Base-by-base conservation (phyloP, 2,888 invertebrate species). In the Calameuta idolon region DNA sequence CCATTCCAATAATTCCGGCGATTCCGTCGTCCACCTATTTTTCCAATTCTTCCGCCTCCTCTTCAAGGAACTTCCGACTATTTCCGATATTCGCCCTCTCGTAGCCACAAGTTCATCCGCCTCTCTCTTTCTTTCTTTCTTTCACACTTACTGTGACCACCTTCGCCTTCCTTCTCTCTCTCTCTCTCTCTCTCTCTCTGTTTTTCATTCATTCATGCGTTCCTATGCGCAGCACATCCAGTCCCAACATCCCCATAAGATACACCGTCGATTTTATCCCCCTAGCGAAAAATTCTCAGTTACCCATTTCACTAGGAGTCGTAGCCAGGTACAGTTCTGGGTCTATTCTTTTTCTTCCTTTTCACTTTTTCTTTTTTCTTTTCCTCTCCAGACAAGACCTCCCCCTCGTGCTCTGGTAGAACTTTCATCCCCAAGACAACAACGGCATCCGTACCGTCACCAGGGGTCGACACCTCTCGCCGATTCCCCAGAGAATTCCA, bases 401-500 rank as follows among this genome's bases (percentile, higher is more conserved):
- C 12, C 15, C 23, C 55, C 55, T 55, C 23, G 23, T 23, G 0
- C 23, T 23, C 55, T 5, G 55, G 23, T 55, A 23, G 2, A 23
- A 9, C 23, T 55, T 55, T 55, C 55, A 55, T 23, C 55, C 23
- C 55, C 55, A 9, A 55, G 55, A 55, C 55, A 55, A 55, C 55
- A 15, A 55, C 55, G 9, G 9, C 55, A 23, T 55, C 55, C 23
- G 55, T 9, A 23, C 9, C 55, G 5, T 55, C 23, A 9, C 55
- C 23, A 23, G 23, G 55, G 5, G 55, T 23, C 9, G 55, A 9
- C 55, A 55, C 55, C 55, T 55, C 23, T 55, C 55, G 23, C 55
- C 23, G 23, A 55, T 55, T 55, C 55, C 23, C 55, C 23, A 31
- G 82, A 82, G 83, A 83, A 83, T 82, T 37, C 12, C 37, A 37